phyloP scores from a whole-genome alignment of 2,888 invertebrate genomes.

The Polia nebulosa region DNA sequence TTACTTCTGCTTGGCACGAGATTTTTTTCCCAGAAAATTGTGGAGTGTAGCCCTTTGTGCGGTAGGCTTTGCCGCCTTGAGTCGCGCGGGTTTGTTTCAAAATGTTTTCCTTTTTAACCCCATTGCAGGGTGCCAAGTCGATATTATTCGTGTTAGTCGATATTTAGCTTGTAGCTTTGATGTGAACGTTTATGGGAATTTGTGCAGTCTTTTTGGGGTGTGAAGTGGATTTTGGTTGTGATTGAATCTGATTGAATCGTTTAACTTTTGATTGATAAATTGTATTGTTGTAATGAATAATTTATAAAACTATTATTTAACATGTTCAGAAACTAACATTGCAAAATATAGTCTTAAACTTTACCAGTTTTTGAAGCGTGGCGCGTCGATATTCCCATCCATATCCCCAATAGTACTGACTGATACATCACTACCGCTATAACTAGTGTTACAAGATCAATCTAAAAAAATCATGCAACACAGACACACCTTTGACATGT shows the following conservation, averaged over 20 bases:
- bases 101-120: constrained; percentile 67
- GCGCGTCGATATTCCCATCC: neutral
- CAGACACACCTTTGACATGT: constrained; percentile 56
- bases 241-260: neutral
- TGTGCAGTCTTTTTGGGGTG: neutral
- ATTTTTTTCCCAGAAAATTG: constrained; percentile 86
- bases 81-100: constrained; percentile 74
- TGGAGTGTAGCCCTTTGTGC: constrained; percentile 84
- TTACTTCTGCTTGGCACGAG: constrained; percentile 76
- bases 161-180: constrained; percentile 16
- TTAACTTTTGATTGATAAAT: neutral
- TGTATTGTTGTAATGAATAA: neutral
- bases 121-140: constrained; percentile 41
- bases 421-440: constrained; percentile 23
- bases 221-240: neutral
- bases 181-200: neutral
- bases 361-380: no score
- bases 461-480: constrained; percentile 48
- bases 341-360: neutral
- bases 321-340: neutral
- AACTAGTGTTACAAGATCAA: constrained; percentile 44
- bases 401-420: neutral
- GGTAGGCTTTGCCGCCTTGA: constrained; percentile 78
- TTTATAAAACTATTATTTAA: neutral
- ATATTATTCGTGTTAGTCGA: constrained; percentile 43